Evolutionary conservation across 2,113 vertebrate species (phyloP).

Genomic region (Podilymbus podiceps): DNA sequence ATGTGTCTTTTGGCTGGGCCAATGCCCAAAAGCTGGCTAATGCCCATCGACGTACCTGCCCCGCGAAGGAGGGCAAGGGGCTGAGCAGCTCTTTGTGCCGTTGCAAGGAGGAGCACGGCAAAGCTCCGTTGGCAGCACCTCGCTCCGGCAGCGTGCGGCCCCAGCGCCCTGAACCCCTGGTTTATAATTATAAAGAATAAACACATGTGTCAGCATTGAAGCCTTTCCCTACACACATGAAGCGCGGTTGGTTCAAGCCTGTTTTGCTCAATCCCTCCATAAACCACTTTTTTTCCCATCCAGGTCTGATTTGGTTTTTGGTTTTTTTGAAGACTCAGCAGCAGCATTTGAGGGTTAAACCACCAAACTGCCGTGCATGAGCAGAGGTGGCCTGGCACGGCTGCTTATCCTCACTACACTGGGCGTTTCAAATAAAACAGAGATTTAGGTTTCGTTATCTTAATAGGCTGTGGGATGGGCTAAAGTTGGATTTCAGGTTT

Average conservation of each 20-base stretch:
- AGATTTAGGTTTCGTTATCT: background rate
- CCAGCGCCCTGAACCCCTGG: background rate
- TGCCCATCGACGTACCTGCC: rapidly evolving
- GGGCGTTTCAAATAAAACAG: background rate
- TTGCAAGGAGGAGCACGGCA: rapidly evolving
- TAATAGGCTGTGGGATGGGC: background rate
- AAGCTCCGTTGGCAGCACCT: background rate
- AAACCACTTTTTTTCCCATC: background rate
- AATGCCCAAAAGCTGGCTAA: background rate
- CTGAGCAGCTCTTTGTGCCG: background rate
- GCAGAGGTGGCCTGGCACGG: rapidly evolving
- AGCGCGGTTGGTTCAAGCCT: rapidly evolving
- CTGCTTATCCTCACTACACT: background rate
- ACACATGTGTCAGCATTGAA: rapidly evolving
- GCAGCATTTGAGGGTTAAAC: background rate
- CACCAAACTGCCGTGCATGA: rapidly evolving
- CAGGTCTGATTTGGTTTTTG: background rate
- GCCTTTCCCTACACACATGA: background rate
- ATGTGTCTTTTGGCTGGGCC: rapidly evolving
- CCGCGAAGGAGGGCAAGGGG: rapidly evolving
- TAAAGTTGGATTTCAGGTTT: background rate
- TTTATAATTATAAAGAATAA: background rate
- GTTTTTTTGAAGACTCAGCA: background rate
- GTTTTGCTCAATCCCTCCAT: background rate
- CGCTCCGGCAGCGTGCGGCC: rapidly evolving